Conservation (phyloP, 1,140 invertebrate species). For the Delia radicum region DNA sequence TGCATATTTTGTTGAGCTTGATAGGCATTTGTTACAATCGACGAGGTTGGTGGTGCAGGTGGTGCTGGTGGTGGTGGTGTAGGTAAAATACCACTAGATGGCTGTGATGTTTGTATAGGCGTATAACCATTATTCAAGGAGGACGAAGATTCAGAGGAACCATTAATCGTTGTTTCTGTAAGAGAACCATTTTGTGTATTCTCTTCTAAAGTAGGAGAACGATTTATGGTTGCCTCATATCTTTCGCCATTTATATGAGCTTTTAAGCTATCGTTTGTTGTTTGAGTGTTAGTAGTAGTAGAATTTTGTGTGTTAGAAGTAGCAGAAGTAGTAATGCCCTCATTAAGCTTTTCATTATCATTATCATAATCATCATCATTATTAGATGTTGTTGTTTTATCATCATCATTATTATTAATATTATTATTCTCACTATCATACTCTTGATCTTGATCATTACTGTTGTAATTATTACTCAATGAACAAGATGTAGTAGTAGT, state of each 20-base stretch:
- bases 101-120: background rate
- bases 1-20: slow-evolving; percentile 35
- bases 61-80: too few species aligned
- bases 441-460: slow-evolving; percentile 30
- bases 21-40: slow-evolving; percentile 34
- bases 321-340: slow-evolving; percentile 14
- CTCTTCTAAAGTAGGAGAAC: too few species aligned
- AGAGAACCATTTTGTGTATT: background rate
- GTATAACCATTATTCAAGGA: slow-evolving; percentile 13
- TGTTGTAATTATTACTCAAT: background rate
- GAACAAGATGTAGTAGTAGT: background rate
- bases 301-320: background rate
- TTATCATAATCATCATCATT: background rate
- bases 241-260: background rate
- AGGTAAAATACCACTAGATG: slow-evolving; percentile 49
- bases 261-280: background rate
- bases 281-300: background rate
- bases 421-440: slow-evolving; percentile 28
- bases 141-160: background rate
- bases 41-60: slow-evolving; percentile 29
- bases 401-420: background rate
- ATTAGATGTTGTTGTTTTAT: background rate
- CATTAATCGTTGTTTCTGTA: background rate
- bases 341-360: background rate
- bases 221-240: background rate